phyloP scores from a whole-genome alignment of 2,888 invertebrate genomes.

The Drosophila trichaetosa region DNA sequence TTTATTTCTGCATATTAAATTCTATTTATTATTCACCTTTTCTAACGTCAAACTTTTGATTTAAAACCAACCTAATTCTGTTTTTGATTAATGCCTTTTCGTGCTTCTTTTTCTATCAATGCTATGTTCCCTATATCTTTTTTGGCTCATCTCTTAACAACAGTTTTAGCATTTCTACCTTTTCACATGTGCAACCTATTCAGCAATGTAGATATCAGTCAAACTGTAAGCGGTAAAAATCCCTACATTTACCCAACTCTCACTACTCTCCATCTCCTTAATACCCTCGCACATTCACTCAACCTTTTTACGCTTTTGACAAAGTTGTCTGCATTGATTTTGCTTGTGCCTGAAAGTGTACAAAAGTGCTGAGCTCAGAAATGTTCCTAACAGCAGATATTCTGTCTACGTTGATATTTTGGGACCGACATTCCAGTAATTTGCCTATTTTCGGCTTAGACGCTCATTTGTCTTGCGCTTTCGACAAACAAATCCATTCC shows the following conservation, averaged over 20 bases:
- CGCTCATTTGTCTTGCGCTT: conserved; percentile 59
- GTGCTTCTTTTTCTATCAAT: not conserved
- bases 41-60: not conserved
- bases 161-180: not conserved
- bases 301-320: conserved; percentile 25
- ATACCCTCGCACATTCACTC: conserved; percentile 1
- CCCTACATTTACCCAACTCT: conserved; percentile 4
- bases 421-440: conserved; percentile 48
- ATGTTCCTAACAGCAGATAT: conserved; percentile 34
- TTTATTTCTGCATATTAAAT: not conserved
- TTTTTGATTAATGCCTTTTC: not conserved
- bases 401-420: conserved; percentile 44
- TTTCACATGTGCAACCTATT: conserved; percentile 6
- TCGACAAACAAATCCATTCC: conserved; percentile 40
- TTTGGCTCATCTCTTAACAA: not conserved
- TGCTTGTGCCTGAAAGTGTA: conserved; percentile 2
- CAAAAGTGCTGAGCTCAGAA: conserved; percentile 51
- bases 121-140: not conserved
- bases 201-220: conserved; percentile 2
- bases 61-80: not conserved
- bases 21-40: not conserved
- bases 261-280: not conserved
- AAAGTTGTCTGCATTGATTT: conserved; percentile 21
- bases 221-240: conserved; percentile 13
- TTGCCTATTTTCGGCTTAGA: conserved; percentile 68